Conservation (phyloP, 2,113 vertebrate genomes). For the Marmota flaviventris region DNA sequence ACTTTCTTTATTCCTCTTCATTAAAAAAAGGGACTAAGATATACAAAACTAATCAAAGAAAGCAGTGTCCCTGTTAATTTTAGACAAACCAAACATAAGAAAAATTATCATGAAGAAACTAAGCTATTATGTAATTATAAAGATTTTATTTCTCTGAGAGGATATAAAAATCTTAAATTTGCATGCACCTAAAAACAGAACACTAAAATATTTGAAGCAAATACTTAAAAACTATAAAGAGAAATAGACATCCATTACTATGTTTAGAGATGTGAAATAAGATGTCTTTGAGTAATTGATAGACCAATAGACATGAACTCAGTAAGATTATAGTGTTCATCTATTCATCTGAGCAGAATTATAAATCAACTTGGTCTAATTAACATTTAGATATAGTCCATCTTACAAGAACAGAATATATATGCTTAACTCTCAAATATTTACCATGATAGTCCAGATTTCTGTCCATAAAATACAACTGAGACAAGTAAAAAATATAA, state of each 20-base stretch:
- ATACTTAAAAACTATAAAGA: background rate
- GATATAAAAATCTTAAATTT: background rate
- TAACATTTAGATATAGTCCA: background rate
- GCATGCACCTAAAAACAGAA: background rate
- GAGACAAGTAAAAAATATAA: background rate
- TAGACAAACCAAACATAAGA: background rate
- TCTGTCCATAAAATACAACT: background rate
- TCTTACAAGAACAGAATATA: background rate
- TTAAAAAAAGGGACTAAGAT: background rate
- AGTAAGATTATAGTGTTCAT: background rate
- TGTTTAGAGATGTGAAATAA: background rate
- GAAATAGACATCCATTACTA: background rate
- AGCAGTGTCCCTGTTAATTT: background rate
- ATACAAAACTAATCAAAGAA: background rate
- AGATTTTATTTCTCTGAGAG: background rate
- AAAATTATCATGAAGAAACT: background rate
- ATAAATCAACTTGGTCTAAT: background rate
- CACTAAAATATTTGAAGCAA: background rate
- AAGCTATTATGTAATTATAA: background rate
- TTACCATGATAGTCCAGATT: background rate
- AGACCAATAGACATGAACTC: background rate
- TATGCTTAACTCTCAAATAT: background rate
- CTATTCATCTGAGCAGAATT: background rate
- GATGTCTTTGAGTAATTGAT: background rate
- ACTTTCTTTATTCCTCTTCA: too few relatives aligned